Evolutionary conservation across 2,888 invertebrate genomes (phyloP).

Genomic region (Dynastes maya): DNA sequence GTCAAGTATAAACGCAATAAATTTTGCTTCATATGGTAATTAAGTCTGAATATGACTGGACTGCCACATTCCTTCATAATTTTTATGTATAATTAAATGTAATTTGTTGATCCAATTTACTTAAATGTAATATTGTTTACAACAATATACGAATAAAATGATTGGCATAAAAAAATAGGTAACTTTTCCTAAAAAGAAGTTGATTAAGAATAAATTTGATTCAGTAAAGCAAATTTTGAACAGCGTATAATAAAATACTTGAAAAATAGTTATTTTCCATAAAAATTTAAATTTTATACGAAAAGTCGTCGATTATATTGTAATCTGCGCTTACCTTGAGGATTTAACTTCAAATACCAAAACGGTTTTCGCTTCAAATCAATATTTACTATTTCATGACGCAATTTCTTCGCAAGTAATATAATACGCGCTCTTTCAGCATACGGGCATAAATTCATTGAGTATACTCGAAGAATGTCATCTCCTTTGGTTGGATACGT

Average conservation of each 20-base stretch:
- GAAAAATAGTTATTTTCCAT: not conserved
- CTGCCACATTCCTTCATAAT: no score
- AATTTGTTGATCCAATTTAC: no score
- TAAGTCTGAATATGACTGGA: no score
- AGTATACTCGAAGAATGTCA: conserved; percentile 28
- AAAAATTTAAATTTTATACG: not conserved
- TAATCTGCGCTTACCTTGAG: conserved; percentile 23
- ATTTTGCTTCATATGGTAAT: no score
- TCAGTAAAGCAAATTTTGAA: no score
- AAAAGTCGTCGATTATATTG: not conserved
- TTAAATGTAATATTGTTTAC: no score
- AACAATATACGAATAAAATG: no score
- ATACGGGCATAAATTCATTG: conserved; percentile 34
- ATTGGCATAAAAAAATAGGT: no score
- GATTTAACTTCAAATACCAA: conserved; percentile 36
- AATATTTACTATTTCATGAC: conserved; percentile 35
- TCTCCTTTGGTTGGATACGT: conserved; percentile 4
- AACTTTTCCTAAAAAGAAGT: no score
- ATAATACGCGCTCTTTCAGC: conserved; percentile 36
- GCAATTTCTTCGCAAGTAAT: conserved; percentile 23
- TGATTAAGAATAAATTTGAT: no score
- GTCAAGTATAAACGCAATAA: no score
- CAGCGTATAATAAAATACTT: not conserved
- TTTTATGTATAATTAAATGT: no score
- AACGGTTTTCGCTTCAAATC: conserved; percentile 26